Conservation (phyloP, 1,140 invertebrate species). For the Drosophila orosa region DNA sequence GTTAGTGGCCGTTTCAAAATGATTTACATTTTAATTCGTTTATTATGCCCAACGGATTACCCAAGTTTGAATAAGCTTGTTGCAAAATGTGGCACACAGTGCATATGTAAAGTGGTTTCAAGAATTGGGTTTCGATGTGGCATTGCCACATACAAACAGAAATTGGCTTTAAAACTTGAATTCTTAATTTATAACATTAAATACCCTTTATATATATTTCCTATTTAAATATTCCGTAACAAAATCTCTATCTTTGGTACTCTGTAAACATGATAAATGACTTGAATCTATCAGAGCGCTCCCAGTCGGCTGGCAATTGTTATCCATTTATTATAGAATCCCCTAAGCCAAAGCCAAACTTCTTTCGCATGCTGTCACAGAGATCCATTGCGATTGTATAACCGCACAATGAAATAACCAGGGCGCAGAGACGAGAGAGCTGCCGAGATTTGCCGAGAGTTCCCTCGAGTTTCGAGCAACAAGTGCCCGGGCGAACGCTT, state of each 20-base stretch:
- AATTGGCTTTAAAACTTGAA: background rate
- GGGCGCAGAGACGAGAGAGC: background rate
- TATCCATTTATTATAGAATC: constrained; percentile 34
- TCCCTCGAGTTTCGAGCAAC: constrained; percentile 30
- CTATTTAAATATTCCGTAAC: background rate
- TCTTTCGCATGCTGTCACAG: constrained; percentile 45
- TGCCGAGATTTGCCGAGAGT: constrained; percentile 18
- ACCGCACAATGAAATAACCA: constrained; percentile 45
- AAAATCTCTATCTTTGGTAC: background rate
- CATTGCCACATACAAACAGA: background rate
- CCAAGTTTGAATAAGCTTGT: constrained; percentile 25
- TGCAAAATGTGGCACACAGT: constrained; percentile 50
- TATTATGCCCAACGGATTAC: constrained; percentile 39
- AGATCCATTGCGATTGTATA: constrained; percentile 52
- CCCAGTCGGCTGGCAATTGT: constrained; percentile 32
- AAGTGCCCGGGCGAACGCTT: constrained; percentile 50
- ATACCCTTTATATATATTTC: background rate
- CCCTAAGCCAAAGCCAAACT: constrained; percentile 20
- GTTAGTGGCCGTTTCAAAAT: constrained; percentile 34
- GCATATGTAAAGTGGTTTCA: constrained; percentile 4
- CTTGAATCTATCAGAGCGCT: constrained; percentile 15
- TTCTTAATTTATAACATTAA: too few relatives aligned
- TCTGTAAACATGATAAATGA: constrained; percentile 8
- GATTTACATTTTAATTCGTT: constrained; percentile 70
- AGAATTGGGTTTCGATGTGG: constrained; percentile 2